Evolutionary conservation across 2,113 vertebrate species (phyloP), one percentile per base, ranked within the genome.

Genomic region (Stegastes partitus): DNA sequence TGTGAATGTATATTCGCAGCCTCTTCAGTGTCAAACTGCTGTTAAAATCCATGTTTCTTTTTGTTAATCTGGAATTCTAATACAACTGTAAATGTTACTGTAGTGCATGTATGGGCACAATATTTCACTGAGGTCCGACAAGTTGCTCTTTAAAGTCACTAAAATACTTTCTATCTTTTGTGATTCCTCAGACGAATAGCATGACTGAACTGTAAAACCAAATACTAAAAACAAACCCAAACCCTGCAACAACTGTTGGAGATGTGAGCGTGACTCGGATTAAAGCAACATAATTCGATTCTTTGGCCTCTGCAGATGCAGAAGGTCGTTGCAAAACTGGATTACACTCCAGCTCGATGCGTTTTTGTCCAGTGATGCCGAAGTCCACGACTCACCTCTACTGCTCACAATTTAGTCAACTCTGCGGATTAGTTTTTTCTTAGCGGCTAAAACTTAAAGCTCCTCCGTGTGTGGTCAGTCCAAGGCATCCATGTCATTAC

Each of bases 401-500:
- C 42, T 19, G 19, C 26, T 0, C 0, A 51, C 23, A 39, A 45
- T 47, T 1, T 1, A 44, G 50, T 58, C 21, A 68, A 55, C 12
- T 22, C 59, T 21, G 4, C 1, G 18, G 45, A 67, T 14, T 12
- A n/a, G 26, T 61, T 39, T 34, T 31, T 39, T 23, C 31, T 34
- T 9, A 9, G 31, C 8, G 21, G 39, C 42, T 45, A 9, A 18
- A 51, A 28, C 37, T 14, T 42, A 25, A 42, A 78, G 31, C 31
- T 11, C 23, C 50, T 39, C 25, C 18, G 23, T 12, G 1, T 61
- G 42, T 45, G 11, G 3, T 51, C 22, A 22, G 49, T 47, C 8
- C 22, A 34, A 55, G 37, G 10, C 19, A 39, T 39, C 66, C 3
- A 1, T 74, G 65, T 65, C 49, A 62, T 61, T 31, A 16, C 55